A percentile compares a stretch with the other conserved stretches of the same genome.
These are phyloP conservation scores for Poeciliopsis turneri DNA, from an alignment of 2,797 vertebrate species.

Conservation along the genomic window DNA sequence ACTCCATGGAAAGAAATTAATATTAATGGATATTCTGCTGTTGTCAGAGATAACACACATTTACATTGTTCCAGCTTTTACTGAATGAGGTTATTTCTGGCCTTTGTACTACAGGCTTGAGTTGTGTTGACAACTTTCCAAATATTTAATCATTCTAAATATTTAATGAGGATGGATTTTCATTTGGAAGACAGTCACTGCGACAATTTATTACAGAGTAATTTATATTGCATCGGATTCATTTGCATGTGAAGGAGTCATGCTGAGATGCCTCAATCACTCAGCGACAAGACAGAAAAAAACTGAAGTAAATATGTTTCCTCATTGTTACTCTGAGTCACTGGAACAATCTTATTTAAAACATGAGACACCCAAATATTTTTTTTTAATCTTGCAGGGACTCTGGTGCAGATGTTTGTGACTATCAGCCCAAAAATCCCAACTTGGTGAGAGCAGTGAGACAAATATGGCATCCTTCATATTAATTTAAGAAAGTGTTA, in stretches of 20 bases:
- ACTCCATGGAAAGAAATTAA: conserved; percentile 25
- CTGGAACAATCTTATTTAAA: neutral
- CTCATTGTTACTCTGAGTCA: neutral
- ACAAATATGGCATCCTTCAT: conserved; percentile 18
- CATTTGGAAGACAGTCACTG: conserved; percentile 21
- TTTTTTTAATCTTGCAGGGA: neutral
- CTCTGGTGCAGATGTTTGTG: conserved; percentile 2
- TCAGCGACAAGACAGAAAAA: conserved; percentile 9
- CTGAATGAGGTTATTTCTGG: conserved; percentile 25
- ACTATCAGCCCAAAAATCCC: conserved; percentile 2
- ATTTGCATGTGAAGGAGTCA: conserved; percentile 8
- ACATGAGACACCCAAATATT: neutral
- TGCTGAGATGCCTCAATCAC: conserved; percentile 29
- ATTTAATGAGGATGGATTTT: conserved; percentile 50
- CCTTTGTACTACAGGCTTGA: conserved; percentile 2
- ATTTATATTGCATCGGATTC: conserved; percentile 33
- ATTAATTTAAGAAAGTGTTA: conserved; percentile 26
- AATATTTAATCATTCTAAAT: conserved; percentile 53
- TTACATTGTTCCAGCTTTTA: conserved; percentile 38
- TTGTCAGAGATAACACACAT: conserved; percentile 37
- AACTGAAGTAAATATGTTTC: conserved; percentile 17
- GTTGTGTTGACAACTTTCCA: conserved; percentile 21
- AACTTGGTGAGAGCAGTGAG: conserved; percentile 20
- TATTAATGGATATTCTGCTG: conserved; percentile 33
- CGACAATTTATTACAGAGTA: conserved; percentile 16